A percentile compares a stretch with the other conserved stretches of the same genome.
Conservation (phyloP, 1,140 invertebrate species). For the Papilio helenus region DNA sequence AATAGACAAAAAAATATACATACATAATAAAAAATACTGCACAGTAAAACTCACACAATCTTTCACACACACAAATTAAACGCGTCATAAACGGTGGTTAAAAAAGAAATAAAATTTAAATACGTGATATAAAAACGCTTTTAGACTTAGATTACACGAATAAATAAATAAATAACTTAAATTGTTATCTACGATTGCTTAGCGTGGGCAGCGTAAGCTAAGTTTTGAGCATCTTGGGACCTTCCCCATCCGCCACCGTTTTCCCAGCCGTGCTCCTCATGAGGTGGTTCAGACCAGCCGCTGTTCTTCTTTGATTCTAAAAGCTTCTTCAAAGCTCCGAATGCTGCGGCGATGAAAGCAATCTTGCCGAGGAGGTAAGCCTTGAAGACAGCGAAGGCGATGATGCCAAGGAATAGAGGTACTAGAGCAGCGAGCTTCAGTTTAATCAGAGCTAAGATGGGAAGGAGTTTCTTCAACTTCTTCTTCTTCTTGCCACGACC, state of each 20-base stretch:
- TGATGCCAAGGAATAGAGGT: slow-evolving; percentile 89
- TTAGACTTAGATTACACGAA: slow-evolving; percentile 42
- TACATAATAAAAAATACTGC: slow-evolving; percentile 48
- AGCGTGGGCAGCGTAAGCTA: slow-evolving; percentile 86
- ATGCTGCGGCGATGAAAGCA: slow-evolving; percentile 88
- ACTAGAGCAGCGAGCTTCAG: slow-evolving; percentile 90
- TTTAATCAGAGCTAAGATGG: slow-evolving; percentile 89
- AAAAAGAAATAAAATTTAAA: slow-evolving; percentile 28
- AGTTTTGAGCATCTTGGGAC: slow-evolving; percentile 83
- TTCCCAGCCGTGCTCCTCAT: slow-evolving; percentile 84
- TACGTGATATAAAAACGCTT: slow-evolving; percentile 24
- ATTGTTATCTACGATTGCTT: slow-evolving; percentile 63
- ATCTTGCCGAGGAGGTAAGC: slow-evolving; percentile 92
- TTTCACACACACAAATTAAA: slow-evolving; percentile 44
- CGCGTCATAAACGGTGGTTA: slow-evolving; percentile 51
- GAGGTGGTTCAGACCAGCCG: slow-evolving; percentile 86
- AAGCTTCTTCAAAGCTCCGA: slow-evolving; percentile 91
- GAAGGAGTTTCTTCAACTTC: slow-evolving; percentile 88
- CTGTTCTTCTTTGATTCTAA: slow-evolving; percentile 88
- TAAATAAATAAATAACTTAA: slow-evolving; percentile 49
- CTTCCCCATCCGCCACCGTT: slow-evolving; percentile 83
- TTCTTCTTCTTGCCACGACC: slow-evolving; percentile 89
- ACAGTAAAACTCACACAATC: slow-evolving; percentile 38
- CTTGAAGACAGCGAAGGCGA: slow-evolving; percentile 92
- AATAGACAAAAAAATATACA: slow-evolving; percentile 46